Evolutionary conservation across 1,140 invertebrate species (phyloP), one percentile per base, ranked within the genome.

Genomic region (Heliconius nattereri): DNA sequence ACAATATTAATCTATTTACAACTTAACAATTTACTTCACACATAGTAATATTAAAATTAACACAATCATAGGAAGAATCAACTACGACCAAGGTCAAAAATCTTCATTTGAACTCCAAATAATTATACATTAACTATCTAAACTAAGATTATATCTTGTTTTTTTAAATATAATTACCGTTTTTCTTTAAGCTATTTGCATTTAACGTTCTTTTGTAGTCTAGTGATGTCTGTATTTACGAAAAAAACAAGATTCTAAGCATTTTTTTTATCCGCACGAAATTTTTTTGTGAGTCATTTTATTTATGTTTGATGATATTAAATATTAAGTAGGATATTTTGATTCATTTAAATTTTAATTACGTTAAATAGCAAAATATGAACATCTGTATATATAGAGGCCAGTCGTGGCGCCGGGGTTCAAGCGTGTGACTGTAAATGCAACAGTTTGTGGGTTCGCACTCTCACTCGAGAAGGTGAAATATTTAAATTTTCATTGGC

Each of bases 41-140:
- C 60, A 66, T 57, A 29, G 29, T 66, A 29, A 29, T 26, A 66
- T 29, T 29, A 13, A 66, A 13, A 26, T 29, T 66, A 66, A 66
- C 0, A 66, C 13, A 66, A 66, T 66, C 29, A 66, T 66, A 66
- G 60, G 60, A 66, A 66, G 23, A 26, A 66, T 66, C 29, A 23
- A 16, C 26, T 66, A 66, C 26, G 60, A 29, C 60, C 23, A 66
- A 66, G 60, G 26, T 19, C 60, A 66, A 66, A 66, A 29, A 66
- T 29, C 60, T 66, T 66, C 23, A 66, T 66, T 66, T 66, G 60
- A 66, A 66, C 60, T 29, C 23, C 9, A 66, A 66, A 66, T 66
- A 16, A 13, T 45, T 60, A 23, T 29, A 66, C 23, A 29, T 66
- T 26, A 66, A 66, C 9, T 16, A 26, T n/a, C 54, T 20, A 60